Percentiles rank a stretch among this genome's conserved stretches.
Conservation (phyloP, 2,797 vertebrate genomes). For the Sebastes cheni region DNA sequence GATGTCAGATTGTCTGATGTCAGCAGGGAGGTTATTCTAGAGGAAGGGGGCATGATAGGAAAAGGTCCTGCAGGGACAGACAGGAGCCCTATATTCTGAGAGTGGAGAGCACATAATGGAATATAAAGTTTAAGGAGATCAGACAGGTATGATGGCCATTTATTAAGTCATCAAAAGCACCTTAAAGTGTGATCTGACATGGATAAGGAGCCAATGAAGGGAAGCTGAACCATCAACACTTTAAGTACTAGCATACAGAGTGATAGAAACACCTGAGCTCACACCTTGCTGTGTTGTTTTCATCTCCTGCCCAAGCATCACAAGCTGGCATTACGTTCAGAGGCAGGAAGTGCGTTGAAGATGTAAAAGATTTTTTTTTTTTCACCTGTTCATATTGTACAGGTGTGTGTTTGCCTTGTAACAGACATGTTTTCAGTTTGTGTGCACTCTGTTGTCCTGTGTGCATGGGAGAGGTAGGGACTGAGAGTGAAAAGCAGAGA, state of each 20-base stretch:
- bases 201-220: background rate
- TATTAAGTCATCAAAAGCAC: background rate
- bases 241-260: background rate
- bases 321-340: constrained; percentile 26
- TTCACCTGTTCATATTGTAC: background rate
- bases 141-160: background rate
- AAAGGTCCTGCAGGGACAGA: background rate
- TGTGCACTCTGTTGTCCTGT: constrained; percentile 4
- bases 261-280: constrained; percentile 41
- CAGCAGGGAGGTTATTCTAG: too few species aligned
- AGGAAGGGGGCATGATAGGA: background rate
- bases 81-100: too few species aligned
- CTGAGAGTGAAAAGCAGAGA: constrained; percentile 20
- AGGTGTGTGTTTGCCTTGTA: constrained; percentile 38
- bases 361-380: constrained; percentile 6
- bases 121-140: background rate
- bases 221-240: background rate
- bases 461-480: background rate
- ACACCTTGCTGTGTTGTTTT: constrained; percentile 28
- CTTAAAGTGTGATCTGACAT: background rate
- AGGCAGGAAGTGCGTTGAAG: constrained; percentile 2
- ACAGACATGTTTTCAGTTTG: constrained; percentile 17
- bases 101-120: background rate
- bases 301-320: constrained; percentile 16
- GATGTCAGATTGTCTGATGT: too few species aligned